Conservation (phyloP, 2,888 invertebrate genomes). For the Rugalucina vietnamica region DNA sequence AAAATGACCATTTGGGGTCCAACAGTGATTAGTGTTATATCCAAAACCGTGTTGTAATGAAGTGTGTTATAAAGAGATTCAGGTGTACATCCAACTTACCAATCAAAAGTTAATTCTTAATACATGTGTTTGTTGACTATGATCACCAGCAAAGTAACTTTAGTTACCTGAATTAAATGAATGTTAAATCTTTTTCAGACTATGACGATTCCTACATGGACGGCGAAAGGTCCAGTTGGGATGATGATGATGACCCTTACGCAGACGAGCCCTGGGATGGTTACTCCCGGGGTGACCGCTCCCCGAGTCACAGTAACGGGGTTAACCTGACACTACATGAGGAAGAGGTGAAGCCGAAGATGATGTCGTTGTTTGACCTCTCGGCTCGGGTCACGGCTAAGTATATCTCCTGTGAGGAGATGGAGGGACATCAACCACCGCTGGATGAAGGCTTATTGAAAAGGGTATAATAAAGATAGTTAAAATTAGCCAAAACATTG, state of each 20-base stretch:
- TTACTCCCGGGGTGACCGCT: background rate
- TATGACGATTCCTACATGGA: background rate
- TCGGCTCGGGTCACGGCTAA: constrained; percentile 38
- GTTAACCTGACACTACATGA: background rate
- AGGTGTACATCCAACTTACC: no score
- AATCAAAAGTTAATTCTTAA: no score
- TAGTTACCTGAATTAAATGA: no score
- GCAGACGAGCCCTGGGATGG: background rate
- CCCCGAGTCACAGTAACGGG: background rate
- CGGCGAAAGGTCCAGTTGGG: background rate
- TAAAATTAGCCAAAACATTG: no score
- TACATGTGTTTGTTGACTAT: no score
- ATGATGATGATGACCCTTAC: background rate
- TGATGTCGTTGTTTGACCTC: constrained; percentile 21
- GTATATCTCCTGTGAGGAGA: constrained; percentile 26
- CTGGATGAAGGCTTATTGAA: constrained; percentile 41
- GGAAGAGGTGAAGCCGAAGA: background rate
- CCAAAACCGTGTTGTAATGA: no score
- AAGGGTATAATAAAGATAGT: constrained; percentile 36
- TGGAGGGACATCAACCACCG: constrained; percentile 38
- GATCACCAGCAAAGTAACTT: no score
- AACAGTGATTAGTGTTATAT: no score
- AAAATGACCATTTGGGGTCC: no score
- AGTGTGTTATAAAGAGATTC: no score
- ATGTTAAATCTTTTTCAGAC: no score